Percentiles rank a stretch among this genome's conserved stretches.
phyloP scores from a whole-genome alignment of 30 jellyfish, hydroid and myxozoan genomes.

The Rhopilema esculentum region DNA sequence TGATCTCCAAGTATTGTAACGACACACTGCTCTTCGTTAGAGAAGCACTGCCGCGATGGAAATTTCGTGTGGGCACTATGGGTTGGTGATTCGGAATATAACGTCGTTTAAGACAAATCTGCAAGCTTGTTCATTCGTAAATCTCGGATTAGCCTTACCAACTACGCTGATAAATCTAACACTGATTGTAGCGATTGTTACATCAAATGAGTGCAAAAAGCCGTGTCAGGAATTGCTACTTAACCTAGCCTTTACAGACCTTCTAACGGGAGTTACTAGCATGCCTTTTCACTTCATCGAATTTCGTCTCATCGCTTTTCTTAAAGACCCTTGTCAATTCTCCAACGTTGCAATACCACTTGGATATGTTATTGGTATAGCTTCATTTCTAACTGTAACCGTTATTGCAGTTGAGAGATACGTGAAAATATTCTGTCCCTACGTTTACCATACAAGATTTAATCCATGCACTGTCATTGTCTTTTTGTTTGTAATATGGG shows the following conservation, averaged over 20 bases:
- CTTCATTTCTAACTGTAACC: constrained; percentile 36
- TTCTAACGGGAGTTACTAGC: constrained; percentile 21
- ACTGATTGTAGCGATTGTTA: constrained; percentile 16
- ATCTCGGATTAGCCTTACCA: constrained; percentile 23
- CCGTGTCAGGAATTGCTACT: constrained; percentile 50
- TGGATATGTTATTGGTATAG: constrained; percentile 33
- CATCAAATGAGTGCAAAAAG: constrained; percentile 29
- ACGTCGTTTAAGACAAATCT: neutral
- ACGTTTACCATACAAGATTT: constrained; percentile 10
- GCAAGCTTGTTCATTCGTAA: constrained; percentile 15
- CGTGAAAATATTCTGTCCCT: constrained; percentile 52
- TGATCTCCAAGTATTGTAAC: too few species aligned
- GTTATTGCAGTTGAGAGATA: constrained; percentile 51
- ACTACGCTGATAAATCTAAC: constrained; percentile 13
- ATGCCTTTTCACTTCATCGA: constrained; percentile 32
- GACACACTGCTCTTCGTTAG: neutral
- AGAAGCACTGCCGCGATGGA: neutral
- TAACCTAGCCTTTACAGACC: constrained; percentile 47
- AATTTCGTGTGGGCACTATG: constrained; percentile 24
- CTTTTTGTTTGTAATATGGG: constrained; percentile 20
- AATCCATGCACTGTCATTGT: neutral
- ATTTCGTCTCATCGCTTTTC: constrained; percentile 5
- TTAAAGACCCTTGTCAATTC: constrained; percentile 41
- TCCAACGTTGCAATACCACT: constrained; percentile 29
- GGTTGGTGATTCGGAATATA: neutral